These are phyloP conservation scores for Trachymyrmex cornetzi DNA, from an alignment of 1,140 invertebrate species.

Conservation along the genomic window DNA sequence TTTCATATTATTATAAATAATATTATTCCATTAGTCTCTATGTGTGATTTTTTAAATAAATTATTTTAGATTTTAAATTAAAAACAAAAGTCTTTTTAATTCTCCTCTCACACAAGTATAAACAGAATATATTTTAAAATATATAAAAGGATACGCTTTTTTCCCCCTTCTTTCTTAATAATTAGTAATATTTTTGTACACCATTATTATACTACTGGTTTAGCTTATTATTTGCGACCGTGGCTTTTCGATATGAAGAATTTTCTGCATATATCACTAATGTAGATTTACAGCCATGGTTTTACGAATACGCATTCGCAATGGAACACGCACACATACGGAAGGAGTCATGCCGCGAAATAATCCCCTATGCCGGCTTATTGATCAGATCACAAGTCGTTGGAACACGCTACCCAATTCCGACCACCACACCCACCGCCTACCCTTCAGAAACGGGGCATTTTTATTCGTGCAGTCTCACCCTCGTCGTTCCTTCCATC, in stretches of 20 bases:
- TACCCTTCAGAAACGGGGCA: slow-evolving; percentile 81
- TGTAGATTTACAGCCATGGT: neutral
- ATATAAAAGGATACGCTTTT: too few species aligned
- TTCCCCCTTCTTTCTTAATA: neutral
- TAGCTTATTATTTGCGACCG: neutral
- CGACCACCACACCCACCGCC: slow-evolving; percentile 67
- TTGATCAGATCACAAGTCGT: slow-evolving; percentile 85
- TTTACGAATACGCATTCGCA: neutral
- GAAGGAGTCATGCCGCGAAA: slow-evolving; percentile 78
- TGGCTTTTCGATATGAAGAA: neutral
- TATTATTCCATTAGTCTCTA: neutral
- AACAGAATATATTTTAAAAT: slow-evolving; percentile 1
- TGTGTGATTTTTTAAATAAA: neutral
- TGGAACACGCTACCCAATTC: slow-evolving; percentile 82
- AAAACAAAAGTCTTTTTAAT: slow-evolving; percentile 8
- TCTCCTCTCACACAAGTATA: too few species aligned
- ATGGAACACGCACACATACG: slow-evolving; percentile 14
- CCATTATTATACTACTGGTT: neutral
- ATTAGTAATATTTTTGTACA: neutral
- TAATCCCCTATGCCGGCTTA: slow-evolving; percentile 84
- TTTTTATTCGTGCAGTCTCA: slow-evolving; percentile 85
- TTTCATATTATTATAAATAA: slow-evolving; percentile 11
- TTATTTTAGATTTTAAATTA: too few species aligned
- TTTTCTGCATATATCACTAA: neutral
- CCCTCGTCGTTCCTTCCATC: slow-evolving; percentile 75